A percentile compares a stretch with the other conserved stretches of the same genome.
phyloP scores from a whole-genome alignment of 2,888 invertebrate genomes.

The Cosmopolites sordidus region DNA sequence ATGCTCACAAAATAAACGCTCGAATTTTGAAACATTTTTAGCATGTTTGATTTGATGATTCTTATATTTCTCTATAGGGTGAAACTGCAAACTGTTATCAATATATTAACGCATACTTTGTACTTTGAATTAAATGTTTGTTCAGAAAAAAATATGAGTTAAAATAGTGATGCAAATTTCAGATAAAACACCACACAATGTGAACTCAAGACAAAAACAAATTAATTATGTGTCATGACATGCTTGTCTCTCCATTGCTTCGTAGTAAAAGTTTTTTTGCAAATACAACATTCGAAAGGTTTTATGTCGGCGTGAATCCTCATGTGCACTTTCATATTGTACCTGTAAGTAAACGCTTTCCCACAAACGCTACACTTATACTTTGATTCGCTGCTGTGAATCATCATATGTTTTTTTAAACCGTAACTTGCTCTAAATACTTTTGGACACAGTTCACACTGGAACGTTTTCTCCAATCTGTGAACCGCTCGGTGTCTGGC shows the following conservation, averaged over 20 bases:
- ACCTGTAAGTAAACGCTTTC: conserved; percentile 21
- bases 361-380: conserved; percentile 35
- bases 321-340: conserved; percentile 45
- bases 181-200: too few relatives aligned
- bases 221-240: conserved; percentile 9
- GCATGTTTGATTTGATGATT: too few relatives aligned
- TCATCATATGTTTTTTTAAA: conserved; percentile 21
- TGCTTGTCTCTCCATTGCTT: conserved; percentile 27
- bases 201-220: too few relatives aligned
- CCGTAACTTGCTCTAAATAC: conserved; percentile 18
- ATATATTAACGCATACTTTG: too few relatives aligned
- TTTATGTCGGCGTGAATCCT: conserved; percentile 54
- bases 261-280: conserved; percentile 54
- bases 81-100: too few relatives aligned
- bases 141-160: too few relatives aligned
- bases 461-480: conserved; percentile 10
- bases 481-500: conserved; percentile 19
- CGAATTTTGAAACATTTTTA: too few relatives aligned
- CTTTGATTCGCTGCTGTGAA: conserved; percentile 34
- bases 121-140: too few relatives aligned
- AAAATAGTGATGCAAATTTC: too few relatives aligned
- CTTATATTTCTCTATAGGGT: too few relatives aligned
- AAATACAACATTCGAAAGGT: conserved; percentile 35
- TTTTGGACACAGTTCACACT: conserved; percentile 29
- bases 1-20: too few relatives aligned